These are phyloP conservation scores for Enhydra lutris DNA, from an alignment of 2,113 vertebrate species.

Conservation along the genomic window DNA sequence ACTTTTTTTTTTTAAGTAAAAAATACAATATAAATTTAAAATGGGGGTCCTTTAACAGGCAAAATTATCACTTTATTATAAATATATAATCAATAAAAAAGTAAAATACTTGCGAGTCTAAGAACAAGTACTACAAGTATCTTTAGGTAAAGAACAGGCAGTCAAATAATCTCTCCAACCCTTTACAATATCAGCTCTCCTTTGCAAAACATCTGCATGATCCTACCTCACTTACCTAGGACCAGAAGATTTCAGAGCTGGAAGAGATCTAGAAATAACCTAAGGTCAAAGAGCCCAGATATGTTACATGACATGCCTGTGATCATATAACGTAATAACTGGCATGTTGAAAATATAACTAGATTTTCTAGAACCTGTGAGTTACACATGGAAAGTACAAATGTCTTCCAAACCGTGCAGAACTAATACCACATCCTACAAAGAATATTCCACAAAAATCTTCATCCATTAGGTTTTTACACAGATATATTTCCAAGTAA, in stretches of 20 bases:
- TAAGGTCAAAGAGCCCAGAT: background rate
- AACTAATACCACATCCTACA: background rate
- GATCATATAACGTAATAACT: background rate
- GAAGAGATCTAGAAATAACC: background rate
- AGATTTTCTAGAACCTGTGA: slow-evolving; percentile 10
- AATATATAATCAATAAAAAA: slow-evolving; percentile 4
- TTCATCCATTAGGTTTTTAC: background rate
- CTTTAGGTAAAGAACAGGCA: background rate
- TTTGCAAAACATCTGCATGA: background rate
- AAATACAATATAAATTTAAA: background rate
- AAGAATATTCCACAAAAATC: background rate
- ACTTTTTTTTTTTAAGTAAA: too few species aligned
- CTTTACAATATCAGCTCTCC: slow-evolving; percentile 12
- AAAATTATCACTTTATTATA: background rate
- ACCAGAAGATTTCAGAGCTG: background rate
- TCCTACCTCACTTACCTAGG: background rate
- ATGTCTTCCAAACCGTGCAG: background rate
- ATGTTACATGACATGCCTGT: background rate
- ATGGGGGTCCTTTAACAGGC: background rate
- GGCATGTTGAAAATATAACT: background rate
- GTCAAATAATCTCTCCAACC: background rate
- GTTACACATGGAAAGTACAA: background rate
- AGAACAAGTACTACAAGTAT: background rate
- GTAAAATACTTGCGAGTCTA: background rate
- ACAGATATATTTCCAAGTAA: slow-evolving; percentile 16